Evolutionary conservation across 2,113 vertebrate species (phyloP), one percentile per base, ranked within the genome.

Genomic region (Solea senegalensis): DNA sequence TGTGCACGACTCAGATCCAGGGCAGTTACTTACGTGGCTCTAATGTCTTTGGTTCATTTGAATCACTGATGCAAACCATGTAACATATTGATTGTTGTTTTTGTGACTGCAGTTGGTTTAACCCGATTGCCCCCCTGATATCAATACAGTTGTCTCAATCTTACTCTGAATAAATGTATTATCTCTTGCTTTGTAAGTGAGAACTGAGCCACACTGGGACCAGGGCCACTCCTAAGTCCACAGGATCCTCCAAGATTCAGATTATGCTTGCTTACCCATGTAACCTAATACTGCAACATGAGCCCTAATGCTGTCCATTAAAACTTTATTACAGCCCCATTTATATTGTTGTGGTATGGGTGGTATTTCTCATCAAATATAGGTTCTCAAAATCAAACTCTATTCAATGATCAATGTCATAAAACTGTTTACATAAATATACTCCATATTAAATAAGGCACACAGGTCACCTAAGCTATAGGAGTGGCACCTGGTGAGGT

Each of bases 241-340:
- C 44, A 45, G 41, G 28, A 65, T 55, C 51, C 48, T 39, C 9
- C 6, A 14, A 27, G 21, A 26, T n/a, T 68, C 39, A 21, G 8
- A 26, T 63, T 1, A 15, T 66, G 52, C 8, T 54, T 48, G 57
- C 26, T 50, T 67, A 65, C 44, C 51, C n/a, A 8, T 28, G 49
- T n/a, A 57, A 49, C 16, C 49, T 56, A 15, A 26, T n/a, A 26
- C 15, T 8, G 11, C 62, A 40, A 55, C n/a, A 45, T 60, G 58
- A n/a, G 50, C 26, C 10, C 21, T 65, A 44, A 9, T 15, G 8
- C 16, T 2, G n/a, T 58, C 40, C 43, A 48, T 68, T 61, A 34
- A 51, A 71, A 61, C 27, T 57, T 9, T 8, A 52, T 1, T 10
- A 41, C 9, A 41, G 8, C 27, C 5, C 1, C 21, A 4, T 28